These are phyloP conservation scores for Hedya salicella DNA, from an alignment of 2,888 invertebrate species.

Conservation along the genomic window DNA sequence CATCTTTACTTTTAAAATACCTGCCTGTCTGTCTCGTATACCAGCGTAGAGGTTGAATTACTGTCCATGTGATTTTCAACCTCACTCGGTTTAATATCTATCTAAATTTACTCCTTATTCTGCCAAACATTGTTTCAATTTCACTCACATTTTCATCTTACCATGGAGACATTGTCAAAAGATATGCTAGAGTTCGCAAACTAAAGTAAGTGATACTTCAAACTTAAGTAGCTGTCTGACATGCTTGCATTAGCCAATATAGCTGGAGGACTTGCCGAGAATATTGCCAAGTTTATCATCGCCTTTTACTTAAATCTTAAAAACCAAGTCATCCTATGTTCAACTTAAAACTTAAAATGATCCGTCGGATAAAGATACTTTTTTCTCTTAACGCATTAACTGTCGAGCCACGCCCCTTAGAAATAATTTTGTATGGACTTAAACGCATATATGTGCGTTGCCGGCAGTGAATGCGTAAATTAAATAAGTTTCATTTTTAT, in stretches of 20 bases:
- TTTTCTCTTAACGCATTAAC: too few species aligned
- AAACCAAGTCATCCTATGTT: not conserved
- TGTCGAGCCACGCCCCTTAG: too few species aligned
- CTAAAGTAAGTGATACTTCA: conserved; percentile 32
- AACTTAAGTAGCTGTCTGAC: conserved; percentile 19
- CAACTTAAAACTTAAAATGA: not conserved
- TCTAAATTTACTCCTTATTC: too few species aligned
- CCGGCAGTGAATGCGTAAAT: too few species aligned
- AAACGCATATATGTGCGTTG: too few species aligned
- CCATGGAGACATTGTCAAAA: conserved; percentile 19
- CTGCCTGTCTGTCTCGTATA: too few species aligned
- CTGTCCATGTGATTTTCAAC: too few species aligned
- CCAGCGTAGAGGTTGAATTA: too few species aligned
- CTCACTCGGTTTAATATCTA: too few species aligned
- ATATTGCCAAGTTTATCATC: conserved; percentile 4
- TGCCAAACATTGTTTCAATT: not conserved
- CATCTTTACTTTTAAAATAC: too few species aligned
- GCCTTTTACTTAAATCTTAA: not conserved
- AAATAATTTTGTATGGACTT: too few species aligned
- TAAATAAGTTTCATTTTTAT: too few species aligned
- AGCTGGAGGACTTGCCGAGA: conserved; percentile 8
- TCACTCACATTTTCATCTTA: not conserved
- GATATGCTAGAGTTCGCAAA: conserved; percentile 16
- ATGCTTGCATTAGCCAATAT: conserved; percentile 15
- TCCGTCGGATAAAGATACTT: not conserved